Percentiles rank a stretch among this genome's conserved stretches.
phyloP scores from a whole-genome alignment of 2,888 invertebrate genomes.

The Salpingus planirostris region DNA sequence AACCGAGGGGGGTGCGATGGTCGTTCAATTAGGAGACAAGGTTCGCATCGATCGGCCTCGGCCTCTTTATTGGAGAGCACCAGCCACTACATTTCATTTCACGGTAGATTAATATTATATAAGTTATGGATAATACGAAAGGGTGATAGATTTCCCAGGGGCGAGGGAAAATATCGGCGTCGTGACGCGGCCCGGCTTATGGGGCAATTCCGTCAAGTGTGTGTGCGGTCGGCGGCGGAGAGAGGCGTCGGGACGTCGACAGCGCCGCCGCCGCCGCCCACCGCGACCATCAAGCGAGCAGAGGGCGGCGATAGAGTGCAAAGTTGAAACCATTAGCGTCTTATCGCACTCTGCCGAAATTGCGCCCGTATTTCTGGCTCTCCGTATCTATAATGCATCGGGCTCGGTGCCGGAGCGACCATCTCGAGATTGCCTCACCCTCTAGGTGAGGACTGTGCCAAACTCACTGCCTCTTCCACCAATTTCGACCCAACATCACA shows the following conservation, averaged over 20 bases:
- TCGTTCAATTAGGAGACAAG: conserved; percentile 27
- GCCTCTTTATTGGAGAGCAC: conserved; percentile 20
- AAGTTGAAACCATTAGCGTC: conserved; percentile 52
- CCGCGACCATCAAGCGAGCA: no score
- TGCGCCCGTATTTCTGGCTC: conserved; percentile 46
- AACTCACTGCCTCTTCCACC: conserved; percentile 20
- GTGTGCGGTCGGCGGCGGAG: conserved; percentile 11
- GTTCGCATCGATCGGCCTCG: neutral
- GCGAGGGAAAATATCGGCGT: conserved; percentile 21
- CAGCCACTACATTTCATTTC: conserved; percentile 40
- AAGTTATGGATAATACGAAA: conserved; percentile 44
- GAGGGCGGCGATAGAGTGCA: conserved; percentile 47
- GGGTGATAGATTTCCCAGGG: conserved; percentile 44
- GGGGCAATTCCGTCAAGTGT: conserved; percentile 18
- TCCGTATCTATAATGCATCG: conserved; percentile 44
- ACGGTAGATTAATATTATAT: conserved; percentile 45
- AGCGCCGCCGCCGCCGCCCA: conserved; percentile 23
- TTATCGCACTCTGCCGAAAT: conserved; percentile 44
- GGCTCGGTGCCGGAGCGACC: conserved; percentile 31
- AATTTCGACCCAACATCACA: no score
- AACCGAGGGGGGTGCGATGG: conserved; percentile 24
- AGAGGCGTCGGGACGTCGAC: conserved; percentile 21
- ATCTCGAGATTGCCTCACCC: conserved; percentile 31
- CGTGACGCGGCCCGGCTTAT: conserved; percentile 8
- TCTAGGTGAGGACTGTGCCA: conserved; percentile 29